Base-by-base conservation (phyloP, 2,113 vertebrate species). In the Pogonocichla stellata region DNA sequence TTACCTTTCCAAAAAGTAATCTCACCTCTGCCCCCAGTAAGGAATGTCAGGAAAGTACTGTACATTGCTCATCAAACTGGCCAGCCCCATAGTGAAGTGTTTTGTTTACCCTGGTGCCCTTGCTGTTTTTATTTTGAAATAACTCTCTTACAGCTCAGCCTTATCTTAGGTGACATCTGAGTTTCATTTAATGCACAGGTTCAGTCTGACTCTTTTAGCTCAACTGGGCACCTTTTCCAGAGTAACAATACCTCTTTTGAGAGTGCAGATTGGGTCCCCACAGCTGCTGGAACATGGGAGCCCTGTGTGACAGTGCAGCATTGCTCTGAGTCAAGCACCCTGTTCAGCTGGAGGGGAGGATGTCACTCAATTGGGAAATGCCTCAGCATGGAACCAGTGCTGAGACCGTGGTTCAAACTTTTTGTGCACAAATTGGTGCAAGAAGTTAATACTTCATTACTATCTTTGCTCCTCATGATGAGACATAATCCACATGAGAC, bases 1-100 rank as follows among this genome's bases (percentile, higher is more conserved):
- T 79, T 85, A 71, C 53, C 48, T 85, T 90, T 79, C 66, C 36
- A 65, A 71, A 81, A 90, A 80, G 62, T 80, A 93, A 96, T 71
- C 61, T 90, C 69, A 67, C 60, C 60, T 91, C 65, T 91, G 78
- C 20, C 60, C 42, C 2, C 5, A 28, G 67, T 34, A 62, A 58
- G 40, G 75, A 24, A 85, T 69, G 42, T 86, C 13, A 7, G 53
- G 18, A 25, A 88, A 71, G 62, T 47, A 40, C 20, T 60, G 53
- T 28, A 69, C 19, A 24, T 42, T 2, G 1, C 58, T 70, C 50
- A 56, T 60, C 78, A 92, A 28, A 82, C 12, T 1, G 6, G 34
- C 36, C 74, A 86, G 42, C 19, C 14, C 15, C 43, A 50, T 2
- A 22, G 45, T 0, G 0, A 88, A 79, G 51, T 9, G 57, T 9